A percentile compares a stretch with the other conserved stretches of the same genome.
These are phyloP conservation scores for Sweltsa coloradensis DNA, from an alignment of 1,140 invertebrate species.

Conservation along the genomic window DNA sequence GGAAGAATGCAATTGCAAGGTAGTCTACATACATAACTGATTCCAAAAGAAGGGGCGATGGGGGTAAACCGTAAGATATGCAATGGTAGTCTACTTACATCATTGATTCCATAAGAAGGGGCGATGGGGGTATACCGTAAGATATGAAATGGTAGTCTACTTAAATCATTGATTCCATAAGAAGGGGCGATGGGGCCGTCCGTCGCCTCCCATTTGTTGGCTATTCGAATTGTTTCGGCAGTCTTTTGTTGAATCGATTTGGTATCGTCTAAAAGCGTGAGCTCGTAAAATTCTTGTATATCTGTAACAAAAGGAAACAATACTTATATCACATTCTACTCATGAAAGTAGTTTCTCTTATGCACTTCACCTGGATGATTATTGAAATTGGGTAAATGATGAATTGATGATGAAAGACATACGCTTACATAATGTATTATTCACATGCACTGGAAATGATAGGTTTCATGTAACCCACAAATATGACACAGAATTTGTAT, in stretches of 20 bases:
- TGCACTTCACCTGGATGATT: too few relatives aligned
- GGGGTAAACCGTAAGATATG: constrained; percentile 28
- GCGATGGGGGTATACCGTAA: constrained; percentile 45
- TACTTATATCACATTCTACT: too few relatives aligned
- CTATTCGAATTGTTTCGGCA: constrained; percentile 87
- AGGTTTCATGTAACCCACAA: too few relatives aligned
- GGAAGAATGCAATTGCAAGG: too few relatives aligned
- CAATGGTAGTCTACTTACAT: too few relatives aligned
- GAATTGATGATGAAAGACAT: too few relatives aligned
- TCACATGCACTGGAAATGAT: too few relatives aligned
- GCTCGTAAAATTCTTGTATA: constrained; percentile 98
- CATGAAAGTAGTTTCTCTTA: too few relatives aligned
- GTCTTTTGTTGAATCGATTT: constrained; percentile 93
- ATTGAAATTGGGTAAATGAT: too few relatives aligned
- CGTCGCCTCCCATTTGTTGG: constrained; percentile 84
- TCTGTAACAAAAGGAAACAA: constrained; percentile 51
- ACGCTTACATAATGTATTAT: too few relatives aligned
- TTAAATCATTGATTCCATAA: constrained; percentile 47
- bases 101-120: constrained; percentile 41
- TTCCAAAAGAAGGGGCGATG: constrained; percentile 40
- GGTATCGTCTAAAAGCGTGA: constrained; percentile 87
- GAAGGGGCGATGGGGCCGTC: constrained; percentile 47
- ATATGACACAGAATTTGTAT: too few relatives aligned
- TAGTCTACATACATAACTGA: constrained; percentile 54
- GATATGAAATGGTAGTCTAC: constrained; percentile 21